Base-by-base conservation (phyloP, 2,113 vertebrate species). In the Desmodus rotundus region DNA sequence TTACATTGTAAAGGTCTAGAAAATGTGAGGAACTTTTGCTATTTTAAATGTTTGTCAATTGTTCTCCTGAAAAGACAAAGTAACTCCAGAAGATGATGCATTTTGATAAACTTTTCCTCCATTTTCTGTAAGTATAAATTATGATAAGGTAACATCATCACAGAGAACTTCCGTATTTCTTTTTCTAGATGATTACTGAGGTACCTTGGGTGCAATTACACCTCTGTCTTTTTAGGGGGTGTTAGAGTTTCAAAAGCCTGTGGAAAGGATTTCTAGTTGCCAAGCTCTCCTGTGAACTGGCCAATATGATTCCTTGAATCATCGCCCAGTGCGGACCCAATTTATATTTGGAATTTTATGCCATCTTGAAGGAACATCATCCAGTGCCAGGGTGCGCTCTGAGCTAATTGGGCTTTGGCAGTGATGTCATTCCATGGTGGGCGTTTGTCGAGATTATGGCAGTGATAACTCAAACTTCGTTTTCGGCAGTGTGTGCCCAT, bases 371-470 rank as follows among this genome's bases (percentile, higher is more conserved):
- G 95, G 94, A 96, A 95, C 96, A 96, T 89, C 94, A 96, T 93
- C 65, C 94, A 89, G 96, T 97, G 97, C 97, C 97, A 97, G 97
- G 97, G 95, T 97, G 97, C 96, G 96, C 97, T 98, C 74, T 96
- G 96, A 98, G 96, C 97, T 98, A 97, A 97, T 98, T 98, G 97
- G 97, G 95, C 97, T 97, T 98, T 98, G 97, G 97, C 97, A 97
- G 93, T 98, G 97, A 97, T 98, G 97, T 98, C 97, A 98, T 95
- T 96, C 96, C 82, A 15, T 33, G 50, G 96, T 98, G 96, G 97
- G 96, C 80, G 97, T 97, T 97, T 97, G 97, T 97, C 89, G 68
- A 96, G 97, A 96, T 92, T 96, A 95, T 94, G 95, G 97, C 92
- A 94, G 93, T n/a, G 70, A 96, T 89, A 94, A 90, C 91, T 94